Evolutionary conservation across 2,113 vertebrate species (phyloP).

Genomic region (Oreotrochilus melanogaster): DNA sequence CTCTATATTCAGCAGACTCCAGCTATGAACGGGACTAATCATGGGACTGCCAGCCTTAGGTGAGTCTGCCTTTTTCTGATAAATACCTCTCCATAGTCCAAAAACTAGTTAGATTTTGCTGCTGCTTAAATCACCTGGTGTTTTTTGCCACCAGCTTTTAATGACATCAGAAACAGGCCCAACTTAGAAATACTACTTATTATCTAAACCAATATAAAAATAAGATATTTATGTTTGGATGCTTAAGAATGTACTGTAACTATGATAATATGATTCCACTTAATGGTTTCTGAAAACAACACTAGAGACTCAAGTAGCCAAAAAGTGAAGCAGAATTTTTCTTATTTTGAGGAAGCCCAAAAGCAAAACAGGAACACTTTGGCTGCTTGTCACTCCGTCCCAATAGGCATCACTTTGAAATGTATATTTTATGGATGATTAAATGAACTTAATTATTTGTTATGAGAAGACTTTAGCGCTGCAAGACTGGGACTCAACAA

Average conservation of each 20-base stretch:
- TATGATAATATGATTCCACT: background rate
- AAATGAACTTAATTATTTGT: background rate
- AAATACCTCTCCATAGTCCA: background rate
- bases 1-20: background rate
- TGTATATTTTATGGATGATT: background rate
- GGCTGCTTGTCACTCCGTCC: background rate
- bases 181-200: background rate
- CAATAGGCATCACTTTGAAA: background rate
- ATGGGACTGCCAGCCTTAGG: background rate
- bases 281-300: background rate
- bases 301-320: background rate
- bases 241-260: background rate
- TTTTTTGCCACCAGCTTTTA: background rate
- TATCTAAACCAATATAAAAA: background rate
- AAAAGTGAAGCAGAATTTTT: background rate
- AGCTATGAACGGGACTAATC: background rate
- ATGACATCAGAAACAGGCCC: background rate
- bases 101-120: background rate
- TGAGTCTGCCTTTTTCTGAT: background rate
- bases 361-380: background rate
- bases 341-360: background rate
- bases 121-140: background rate
- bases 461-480: background rate
- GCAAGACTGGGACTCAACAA: background rate
- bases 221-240: background rate